Base-by-base conservation (phyloP, 2,888 invertebrate species). In the Eutolmus rufibarbis region DNA sequence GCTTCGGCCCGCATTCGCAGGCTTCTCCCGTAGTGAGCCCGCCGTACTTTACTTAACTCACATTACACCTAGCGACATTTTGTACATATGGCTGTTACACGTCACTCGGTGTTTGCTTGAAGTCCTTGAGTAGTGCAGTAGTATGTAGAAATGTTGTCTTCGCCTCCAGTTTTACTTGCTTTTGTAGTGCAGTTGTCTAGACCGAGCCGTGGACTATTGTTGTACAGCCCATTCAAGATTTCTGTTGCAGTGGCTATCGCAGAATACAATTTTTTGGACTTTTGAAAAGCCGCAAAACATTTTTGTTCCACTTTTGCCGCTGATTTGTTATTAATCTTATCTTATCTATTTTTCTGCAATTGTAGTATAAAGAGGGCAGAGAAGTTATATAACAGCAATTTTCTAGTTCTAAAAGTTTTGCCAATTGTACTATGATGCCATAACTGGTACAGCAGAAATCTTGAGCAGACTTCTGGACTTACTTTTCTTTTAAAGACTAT, bases 61-160 rank as follows among this genome's bases (percentile, higher is more conserved):
- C 28, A 37, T 76, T n/a, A 76, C 76, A 76, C 76, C 40, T 31
- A 74, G 43, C 74, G 74, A 85, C 85, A 85, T 85, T 85, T 85
- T 85, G 74, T 85, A 85, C 74, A 85, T 85, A 85, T 85, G 43
- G 74, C 74, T 84, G 85, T 85, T 74, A 74, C 74, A 74, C 82
- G 74, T 85, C 19, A 74, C 74, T 85, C 43, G 46, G 28, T 85
- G 85, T 85, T 85, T 46, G 7, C 28, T 74, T 85, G 74, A 74
- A 85, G 85, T 85, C 85, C 46, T n/a, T 74, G n/a, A 46, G 74
- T 85, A 85, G 85, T 85, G 85, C 23, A 66, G 66, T 66, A 74
- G 74, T 85, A 85, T 85, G 85, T 85, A 85, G 74, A 85, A 74
- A 74, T 85, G 85, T 85, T 85, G 66, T 84, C 31, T 82, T 46